phyloP scores from a whole-genome alignment of 2,888 invertebrate genomes.

The Acanthosepion esculentum region DNA sequence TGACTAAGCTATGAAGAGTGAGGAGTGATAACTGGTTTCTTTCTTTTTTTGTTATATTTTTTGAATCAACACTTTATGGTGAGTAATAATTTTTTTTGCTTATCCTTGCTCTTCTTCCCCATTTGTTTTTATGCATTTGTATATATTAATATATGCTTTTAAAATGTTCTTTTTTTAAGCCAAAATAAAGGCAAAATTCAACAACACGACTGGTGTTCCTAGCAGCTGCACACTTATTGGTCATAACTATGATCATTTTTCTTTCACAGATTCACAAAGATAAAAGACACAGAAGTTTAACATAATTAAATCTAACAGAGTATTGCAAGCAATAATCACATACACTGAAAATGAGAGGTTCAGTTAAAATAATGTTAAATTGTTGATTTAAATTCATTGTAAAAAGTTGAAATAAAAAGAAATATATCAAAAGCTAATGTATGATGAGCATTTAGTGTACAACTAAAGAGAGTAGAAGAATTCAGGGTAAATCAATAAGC shows the following conservation, averaged over 20 bases:
- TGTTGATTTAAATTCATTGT: background rate
- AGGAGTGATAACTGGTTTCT: too few species aligned
- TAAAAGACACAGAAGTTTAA: background rate
- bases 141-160: too few species aligned
- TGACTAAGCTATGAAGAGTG: too few species aligned
- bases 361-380: background rate
- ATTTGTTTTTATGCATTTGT: too few species aligned
- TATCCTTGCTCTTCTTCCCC: too few species aligned
- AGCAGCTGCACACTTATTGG: background rate
- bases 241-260: background rate
- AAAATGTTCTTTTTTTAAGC: too few species aligned
- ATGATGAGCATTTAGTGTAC: background rate
- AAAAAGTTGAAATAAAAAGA: background rate
- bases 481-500: background rate
- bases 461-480: background rate
- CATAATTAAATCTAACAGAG: background rate
- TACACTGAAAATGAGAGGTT: background rate
- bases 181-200: too few species aligned
- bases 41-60: too few species aligned
- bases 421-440: background rate
- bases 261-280: too few species aligned
- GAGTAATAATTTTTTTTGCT: too few species aligned
- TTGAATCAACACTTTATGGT: too few species aligned
- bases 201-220: background rate
- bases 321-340: background rate